Conservation (phyloP, 2,797 vertebrate genomes). For the Tragopan temminckii region DNA sequence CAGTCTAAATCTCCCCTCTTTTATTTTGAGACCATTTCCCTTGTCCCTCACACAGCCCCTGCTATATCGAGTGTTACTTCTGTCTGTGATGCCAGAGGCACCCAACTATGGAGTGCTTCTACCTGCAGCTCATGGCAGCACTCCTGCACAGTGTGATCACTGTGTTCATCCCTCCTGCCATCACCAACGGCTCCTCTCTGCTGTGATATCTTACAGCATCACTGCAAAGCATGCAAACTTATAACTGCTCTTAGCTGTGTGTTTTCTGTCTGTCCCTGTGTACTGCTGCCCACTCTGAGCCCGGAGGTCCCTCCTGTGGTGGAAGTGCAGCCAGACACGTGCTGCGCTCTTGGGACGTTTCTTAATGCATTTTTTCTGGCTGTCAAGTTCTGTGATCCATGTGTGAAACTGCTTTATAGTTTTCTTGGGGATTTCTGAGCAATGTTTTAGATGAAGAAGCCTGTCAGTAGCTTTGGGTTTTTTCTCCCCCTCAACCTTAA, state of each 20-base stretch:
- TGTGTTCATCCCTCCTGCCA: background rate
- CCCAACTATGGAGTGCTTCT: too few relatives aligned
- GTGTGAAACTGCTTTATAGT: background rate
- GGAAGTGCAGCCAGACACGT: background rate
- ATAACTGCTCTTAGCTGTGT: rapidly evolving
- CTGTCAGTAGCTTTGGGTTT: background rate
- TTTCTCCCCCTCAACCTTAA: background rate
- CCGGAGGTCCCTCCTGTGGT: rapidly evolving
- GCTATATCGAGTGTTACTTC: too few relatives aligned
- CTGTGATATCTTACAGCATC: background rate
- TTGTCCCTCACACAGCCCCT: too few relatives aligned
- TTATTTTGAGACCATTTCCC: too few relatives aligned
- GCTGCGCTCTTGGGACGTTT: rapidly evolving
- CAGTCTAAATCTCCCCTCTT: too few relatives aligned
- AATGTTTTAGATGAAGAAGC: background rate
- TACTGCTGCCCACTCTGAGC: rapidly evolving
- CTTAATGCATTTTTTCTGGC: background rate
- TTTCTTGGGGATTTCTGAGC: background rate
- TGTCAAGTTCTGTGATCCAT: background rate
- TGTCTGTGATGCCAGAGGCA: background rate
- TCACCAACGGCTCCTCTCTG: background rate
- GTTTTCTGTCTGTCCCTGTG: background rate
- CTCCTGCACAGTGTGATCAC: background rate
- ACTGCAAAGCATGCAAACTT: background rate
- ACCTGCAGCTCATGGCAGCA: background rate